Conservation (phyloP, 2,113 vertebrate genomes). For the Semicossyphus pulcher region DNA sequence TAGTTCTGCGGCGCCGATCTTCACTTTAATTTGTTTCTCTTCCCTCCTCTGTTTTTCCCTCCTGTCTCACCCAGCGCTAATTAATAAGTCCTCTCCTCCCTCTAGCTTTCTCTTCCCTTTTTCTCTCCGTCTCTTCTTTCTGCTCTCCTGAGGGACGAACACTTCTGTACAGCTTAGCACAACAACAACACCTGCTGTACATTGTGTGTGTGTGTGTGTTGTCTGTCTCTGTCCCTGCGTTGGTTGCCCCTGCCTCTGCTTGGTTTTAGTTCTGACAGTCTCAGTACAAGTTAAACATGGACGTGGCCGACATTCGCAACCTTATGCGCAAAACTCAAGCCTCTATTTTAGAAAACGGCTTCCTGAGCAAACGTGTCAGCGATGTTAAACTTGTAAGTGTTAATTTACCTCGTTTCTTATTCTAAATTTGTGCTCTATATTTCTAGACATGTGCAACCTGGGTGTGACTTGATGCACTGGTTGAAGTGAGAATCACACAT, state of each 20-base stretch:
- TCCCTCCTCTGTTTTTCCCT: constrained; percentile 23
- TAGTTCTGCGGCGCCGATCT: no score
- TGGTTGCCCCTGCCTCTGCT: constrained; percentile 5
- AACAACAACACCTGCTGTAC: constrained; percentile 82
- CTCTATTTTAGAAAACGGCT: constrained; percentile 67
- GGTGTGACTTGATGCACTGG: neutral
- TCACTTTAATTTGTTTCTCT: no score
- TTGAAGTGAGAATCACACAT: neutral
- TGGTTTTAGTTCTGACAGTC: no score
- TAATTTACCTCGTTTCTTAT: constrained; percentile 3
- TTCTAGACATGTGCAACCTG: constrained; percentile 3
- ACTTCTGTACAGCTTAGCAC: constrained; percentile 70
- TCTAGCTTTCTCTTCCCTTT: constrained; percentile 34
- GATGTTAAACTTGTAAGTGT: constrained; percentile 73
- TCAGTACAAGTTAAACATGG: constrained; percentile 56
- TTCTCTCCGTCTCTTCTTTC: constrained; percentile 31
- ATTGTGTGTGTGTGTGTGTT: constrained; percentile 25
- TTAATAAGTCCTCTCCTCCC: constrained; percentile 65
- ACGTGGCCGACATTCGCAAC: constrained; percentile 64
- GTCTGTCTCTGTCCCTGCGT: constrained; percentile 38
- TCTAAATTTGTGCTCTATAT: neutral
- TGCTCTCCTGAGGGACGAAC: constrained; percentile 55
- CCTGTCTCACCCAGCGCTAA: constrained; percentile 50
- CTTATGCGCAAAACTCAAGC: constrained; percentile 76
- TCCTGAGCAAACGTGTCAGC: constrained; percentile 39